Conservation (phyloP, 2,888 invertebrate species). For the Coremacera marginata region DNA sequence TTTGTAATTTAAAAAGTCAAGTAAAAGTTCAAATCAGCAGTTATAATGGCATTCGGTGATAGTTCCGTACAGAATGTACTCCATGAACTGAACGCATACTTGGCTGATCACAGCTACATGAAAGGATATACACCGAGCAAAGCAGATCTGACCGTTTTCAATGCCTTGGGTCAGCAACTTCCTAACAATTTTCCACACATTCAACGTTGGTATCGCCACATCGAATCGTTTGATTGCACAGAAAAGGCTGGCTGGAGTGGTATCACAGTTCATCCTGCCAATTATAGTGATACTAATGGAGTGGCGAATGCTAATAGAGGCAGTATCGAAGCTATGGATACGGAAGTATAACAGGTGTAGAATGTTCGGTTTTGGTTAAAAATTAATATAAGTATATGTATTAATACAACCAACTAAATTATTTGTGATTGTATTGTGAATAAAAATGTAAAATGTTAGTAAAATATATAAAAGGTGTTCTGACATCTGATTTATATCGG, state of each 20-base stretch:
- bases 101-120: slow-evolving; percentile 89
- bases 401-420: too few relatives aligned
- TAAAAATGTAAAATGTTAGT: too few relatives aligned
- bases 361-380: too few relatives aligned
- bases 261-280: slow-evolving; percentile 68
- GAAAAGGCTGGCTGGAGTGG: slow-evolving; percentile 76
- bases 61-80: slow-evolving; percentile 87
- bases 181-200: slow-evolving; percentile 75
- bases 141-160: slow-evolving; percentile 87
- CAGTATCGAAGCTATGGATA: too few relatives aligned
- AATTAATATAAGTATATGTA: too few relatives aligned
- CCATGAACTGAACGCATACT: slow-evolving; percentile 82
- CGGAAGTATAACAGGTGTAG: too few relatives aligned
- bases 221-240: slow-evolving; percentile 85
- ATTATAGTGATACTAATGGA: too few relatives aligned
- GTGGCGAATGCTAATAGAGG: too few relatives aligned
- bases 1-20: too few relatives aligned
- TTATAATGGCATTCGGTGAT: slow-evolving; percentile 86
- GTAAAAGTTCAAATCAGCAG: slow-evolving; percentile 46
- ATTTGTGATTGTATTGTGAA: too few relatives aligned
- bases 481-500: too few relatives aligned
- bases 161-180: slow-evolving; percentile 82
- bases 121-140: slow-evolving; percentile 87
- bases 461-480: too few relatives aligned
- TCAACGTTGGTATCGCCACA: slow-evolving; percentile 94